A percentile compares a stretch with the other conserved stretches of the same genome.
phyloP scores from a whole-genome alignment of 2,113 vertebrate species.

The Passer montanus region DNA sequence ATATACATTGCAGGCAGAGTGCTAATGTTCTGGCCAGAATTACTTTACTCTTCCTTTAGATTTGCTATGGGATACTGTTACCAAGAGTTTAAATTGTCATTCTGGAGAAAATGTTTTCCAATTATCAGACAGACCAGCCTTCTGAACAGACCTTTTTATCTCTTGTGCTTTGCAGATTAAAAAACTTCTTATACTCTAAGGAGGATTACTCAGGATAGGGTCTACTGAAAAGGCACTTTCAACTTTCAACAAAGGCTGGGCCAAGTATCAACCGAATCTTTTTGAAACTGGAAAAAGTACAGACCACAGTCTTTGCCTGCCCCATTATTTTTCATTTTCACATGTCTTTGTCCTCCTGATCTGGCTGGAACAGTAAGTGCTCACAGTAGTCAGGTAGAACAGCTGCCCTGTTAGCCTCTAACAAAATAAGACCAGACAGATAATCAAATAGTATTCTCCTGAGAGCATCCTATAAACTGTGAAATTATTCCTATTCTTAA shows the following conservation, averaged over 20 bases:
- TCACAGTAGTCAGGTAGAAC: neutral
- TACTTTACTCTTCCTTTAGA: neutral
- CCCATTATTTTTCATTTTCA: slow-evolving; percentile 61
- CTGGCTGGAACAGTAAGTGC: slow-evolving; percentile 50
- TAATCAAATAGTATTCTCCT: slow-evolving; percentile 20
- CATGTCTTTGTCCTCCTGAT: slow-evolving; percentile 51
- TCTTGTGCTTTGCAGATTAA: slow-evolving; percentile 28
- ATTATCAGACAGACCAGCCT: neutral
- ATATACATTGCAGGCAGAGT: neutral
- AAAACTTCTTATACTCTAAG: slow-evolving; percentile 7
- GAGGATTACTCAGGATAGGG: neutral
- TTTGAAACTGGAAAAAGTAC: slow-evolving; percentile 33
- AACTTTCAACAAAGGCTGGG: slow-evolving; percentile 32
- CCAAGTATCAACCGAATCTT: neutral
- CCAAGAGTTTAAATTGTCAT: neutral
- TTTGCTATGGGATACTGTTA: neutral
- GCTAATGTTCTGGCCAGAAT: slow-evolving; percentile 1
- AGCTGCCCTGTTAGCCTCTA: slow-evolving; percentile 29
- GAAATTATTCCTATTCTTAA: neutral
- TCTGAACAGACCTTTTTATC: slow-evolving; percentile 14
- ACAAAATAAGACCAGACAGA: slow-evolving; percentile 22
- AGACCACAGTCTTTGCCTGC: slow-evolving; percentile 15
- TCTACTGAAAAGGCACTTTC: slow-evolving; percentile 29
- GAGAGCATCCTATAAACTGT: neutral
- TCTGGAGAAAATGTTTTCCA: slow-evolving; percentile 15